Base-by-base conservation (phyloP, 2,113 vertebrate genomes). In the Azemiops feae region DNA sequence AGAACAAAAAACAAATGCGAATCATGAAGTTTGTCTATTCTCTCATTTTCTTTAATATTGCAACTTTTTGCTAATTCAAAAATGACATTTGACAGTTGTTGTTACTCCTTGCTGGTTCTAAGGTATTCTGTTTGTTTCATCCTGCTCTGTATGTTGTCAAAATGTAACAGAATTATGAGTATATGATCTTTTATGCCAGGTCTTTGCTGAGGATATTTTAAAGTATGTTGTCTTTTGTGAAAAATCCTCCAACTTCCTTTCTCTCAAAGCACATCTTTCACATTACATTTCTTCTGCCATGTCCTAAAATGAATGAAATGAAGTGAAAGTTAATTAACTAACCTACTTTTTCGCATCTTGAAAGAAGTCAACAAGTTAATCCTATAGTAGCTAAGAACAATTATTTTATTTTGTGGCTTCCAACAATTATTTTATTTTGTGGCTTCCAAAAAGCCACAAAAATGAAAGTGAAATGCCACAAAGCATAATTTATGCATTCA, bases 381-480 rank as follows among this genome's bases (percentile, higher is more conserved):
- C 86, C 91, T 92, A 96, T 85, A 58, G 81, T 88, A 93, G 50
- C 58, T 52, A 88, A 86, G 16, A 93, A 94, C 94, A 81, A 81
- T 39, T 81, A 81, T 20, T 81, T 81, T 81, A 43, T 43, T 74
- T 74, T 74, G 69, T 39, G 16, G 69, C n/a, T 74, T 58, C 58
- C 92, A 96, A 45, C 57, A 89, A 39, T 55, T 47, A 74, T 18
- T 81, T 81, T 81, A 43, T 81, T 81, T 81, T 81, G 34, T 39
- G 18, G 74, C 34, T 81, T 58, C 60, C 92, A 96, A 85, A 95
- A 96, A 96, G 85, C 93, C 88, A 23, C 86, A 94, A 60, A 60
- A 93, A 94, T 86, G 94, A 87, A 85, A 94, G 87, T 92, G 86
- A 94, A 95, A 93, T 90, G 74, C 94, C 52, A 25, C 91, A 50